Evolutionary conservation across 2,113 vertebrate genomes (phyloP).

Genomic region (Ailuropoda melanoleuca): DNA sequence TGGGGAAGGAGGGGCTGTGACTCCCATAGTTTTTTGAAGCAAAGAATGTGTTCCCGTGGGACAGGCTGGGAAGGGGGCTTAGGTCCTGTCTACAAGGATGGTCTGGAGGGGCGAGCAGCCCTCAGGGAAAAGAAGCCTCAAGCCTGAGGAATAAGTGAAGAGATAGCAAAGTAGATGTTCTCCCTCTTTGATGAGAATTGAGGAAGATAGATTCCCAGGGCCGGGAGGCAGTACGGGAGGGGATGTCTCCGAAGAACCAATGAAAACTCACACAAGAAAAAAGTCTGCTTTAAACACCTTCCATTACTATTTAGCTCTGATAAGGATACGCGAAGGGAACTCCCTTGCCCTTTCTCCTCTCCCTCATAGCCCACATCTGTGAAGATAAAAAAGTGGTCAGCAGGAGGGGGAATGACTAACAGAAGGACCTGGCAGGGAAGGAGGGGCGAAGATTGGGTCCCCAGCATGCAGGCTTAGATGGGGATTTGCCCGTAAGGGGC

Average conservation of each 20-base stretch:
- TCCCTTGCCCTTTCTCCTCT: not conserved
- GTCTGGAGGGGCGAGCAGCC: not conserved
- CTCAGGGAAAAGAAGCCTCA: not conserved
- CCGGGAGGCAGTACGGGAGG: accelerated
- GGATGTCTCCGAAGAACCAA: not conserved
- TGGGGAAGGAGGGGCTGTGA: not conserved
- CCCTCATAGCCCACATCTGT: not conserved
- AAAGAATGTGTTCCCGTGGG: not conserved
- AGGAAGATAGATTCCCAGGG: not conserved
- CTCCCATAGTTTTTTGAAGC: too few relatives aligned
- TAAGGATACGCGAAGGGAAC: not conserved
- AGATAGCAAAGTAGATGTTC: not conserved
- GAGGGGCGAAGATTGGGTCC: not conserved
- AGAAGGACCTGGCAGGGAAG: not conserved
- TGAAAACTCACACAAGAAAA: not conserved
- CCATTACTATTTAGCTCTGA: not conserved
- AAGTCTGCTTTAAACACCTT: not conserved
- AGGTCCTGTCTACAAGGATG: not conserved
- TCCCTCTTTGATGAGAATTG: not conserved
- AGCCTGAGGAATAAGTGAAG: not conserved
- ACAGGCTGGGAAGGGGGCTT: not conserved
- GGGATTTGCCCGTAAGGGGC: not conserved
- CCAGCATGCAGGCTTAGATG: not conserved
- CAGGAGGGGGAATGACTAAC: not conserved
- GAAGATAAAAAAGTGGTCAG: not conserved